phyloP scores from a whole-genome alignment of 2,113 vertebrate genomes.

The Ptyas mucosa region DNA sequence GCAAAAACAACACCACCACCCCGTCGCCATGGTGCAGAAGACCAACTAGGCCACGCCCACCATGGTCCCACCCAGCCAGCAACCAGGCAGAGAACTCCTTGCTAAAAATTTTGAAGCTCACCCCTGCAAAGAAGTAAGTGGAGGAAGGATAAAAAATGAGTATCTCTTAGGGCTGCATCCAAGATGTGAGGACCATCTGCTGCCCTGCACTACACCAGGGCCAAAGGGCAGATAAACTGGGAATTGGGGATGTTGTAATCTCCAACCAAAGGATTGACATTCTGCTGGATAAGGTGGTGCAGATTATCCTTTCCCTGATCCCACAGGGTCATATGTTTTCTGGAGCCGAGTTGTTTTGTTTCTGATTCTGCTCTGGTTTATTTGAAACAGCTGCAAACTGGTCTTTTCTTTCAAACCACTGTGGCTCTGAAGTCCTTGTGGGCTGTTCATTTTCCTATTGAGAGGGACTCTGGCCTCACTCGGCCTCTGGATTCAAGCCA shows the following conservation, averaged over 20 bases:
- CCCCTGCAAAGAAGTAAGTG: neutral
- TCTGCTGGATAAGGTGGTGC: neutral
- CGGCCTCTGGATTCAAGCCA: neutral
- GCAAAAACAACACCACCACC: too few species aligned
- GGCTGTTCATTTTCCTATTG: neutral
- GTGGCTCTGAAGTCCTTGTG: neutral
- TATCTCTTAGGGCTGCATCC: neutral
- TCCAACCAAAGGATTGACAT: neutral
- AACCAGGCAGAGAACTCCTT: too few species aligned
- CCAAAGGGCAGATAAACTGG: neutral
- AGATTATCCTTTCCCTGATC: neutral
- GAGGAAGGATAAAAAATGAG: neutral
- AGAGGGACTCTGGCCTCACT: neutral
- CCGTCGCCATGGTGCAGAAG: too few species aligned
- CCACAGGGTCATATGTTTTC: neutral
- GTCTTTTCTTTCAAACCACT: neutral
- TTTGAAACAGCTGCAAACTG: neutral
- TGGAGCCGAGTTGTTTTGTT: neutral
- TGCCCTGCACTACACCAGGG: neutral
- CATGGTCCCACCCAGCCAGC: too few species aligned
- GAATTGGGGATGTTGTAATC: neutral
- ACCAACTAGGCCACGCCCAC: too few species aligned
- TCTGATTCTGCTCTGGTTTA: neutral
- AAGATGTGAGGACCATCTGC: neutral
- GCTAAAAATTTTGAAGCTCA: too few species aligned